A percentile compares a stretch with the other conserved stretches of the same genome.
Conservation (phyloP, 2,113 vertebrate genomes). For the Petromus typicus region DNA sequence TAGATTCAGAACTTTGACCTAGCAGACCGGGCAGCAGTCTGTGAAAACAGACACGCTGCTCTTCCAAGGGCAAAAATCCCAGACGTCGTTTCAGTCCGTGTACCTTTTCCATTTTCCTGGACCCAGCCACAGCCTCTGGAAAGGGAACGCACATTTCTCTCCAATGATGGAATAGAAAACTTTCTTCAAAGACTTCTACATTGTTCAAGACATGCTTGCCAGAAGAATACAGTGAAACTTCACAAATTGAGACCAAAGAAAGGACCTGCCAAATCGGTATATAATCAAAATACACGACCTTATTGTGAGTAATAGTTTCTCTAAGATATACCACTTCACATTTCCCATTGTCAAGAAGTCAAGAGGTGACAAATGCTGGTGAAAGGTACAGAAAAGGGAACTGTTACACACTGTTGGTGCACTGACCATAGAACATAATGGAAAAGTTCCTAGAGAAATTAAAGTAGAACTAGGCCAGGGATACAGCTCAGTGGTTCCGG, state of each 20-base stretch:
- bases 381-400: neutral
- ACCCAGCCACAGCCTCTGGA: neutral
- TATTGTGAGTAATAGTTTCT: neutral
- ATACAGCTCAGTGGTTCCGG: no score
- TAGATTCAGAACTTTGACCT: neutral
- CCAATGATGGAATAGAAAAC: neutral
- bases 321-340: neutral
- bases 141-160: neutral
- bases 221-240: neutral
- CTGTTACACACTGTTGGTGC: neutral
- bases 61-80: neutral
- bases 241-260: conserved; percentile 10
- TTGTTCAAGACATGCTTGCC: neutral
- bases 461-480: neutral
- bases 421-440: neutral
- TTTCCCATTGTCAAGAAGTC: neutral
- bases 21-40: neutral
- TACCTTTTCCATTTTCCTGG: neutral
- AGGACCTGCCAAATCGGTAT: neutral
- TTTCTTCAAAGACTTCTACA: neutral
- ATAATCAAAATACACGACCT: conserved; percentile 46
- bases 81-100: neutral
- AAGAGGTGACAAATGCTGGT: neutral
- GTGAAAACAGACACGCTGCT: neutral
- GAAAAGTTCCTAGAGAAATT: neutral